Conservation (phyloP, 2,113 vertebrate species). For the Aldabrachelys gigantea region DNA sequence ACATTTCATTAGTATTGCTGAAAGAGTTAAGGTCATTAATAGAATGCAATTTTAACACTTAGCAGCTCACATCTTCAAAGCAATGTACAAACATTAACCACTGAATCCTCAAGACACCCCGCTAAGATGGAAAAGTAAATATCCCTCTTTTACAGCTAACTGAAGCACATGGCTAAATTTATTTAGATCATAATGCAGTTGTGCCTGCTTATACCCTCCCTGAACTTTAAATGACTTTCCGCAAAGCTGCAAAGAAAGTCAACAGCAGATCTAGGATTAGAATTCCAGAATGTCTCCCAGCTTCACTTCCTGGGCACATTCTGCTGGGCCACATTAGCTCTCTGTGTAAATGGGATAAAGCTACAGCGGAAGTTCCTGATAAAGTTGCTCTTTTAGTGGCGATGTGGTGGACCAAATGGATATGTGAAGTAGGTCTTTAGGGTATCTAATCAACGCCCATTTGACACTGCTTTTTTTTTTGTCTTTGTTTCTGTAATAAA, state of each 20-base stretch:
- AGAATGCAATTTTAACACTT: conserved; percentile 45
- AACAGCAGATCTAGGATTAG: rapidly evolving
- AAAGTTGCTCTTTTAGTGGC: neutral
- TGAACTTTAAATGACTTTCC: conserved; percentile 13
- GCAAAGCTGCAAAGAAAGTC: conserved; percentile 8
- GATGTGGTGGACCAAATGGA: neutral
- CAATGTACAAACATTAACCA: conserved; percentile 45
- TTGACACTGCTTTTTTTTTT: neutral
- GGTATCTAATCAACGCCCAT: neutral
- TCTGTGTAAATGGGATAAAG: neutral
- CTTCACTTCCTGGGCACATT: rapidly evolving
- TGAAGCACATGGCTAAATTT: conserved; percentile 45
- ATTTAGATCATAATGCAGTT: conserved; percentile 50
- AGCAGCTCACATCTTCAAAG: conserved; percentile 42
- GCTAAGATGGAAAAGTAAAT: conserved; percentile 63
- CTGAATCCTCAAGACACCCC: conserved; percentile 66
- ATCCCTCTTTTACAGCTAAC: conserved; percentile 52
- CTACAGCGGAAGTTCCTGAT: neutral
- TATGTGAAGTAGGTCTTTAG: neutral
- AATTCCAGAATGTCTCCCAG: neutral
- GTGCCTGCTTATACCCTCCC: neutral
- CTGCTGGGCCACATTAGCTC: neutral
- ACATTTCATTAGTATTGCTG: conserved; percentile 18
- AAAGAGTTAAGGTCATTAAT: conserved; percentile 49
- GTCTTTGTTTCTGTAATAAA: neutral